Conservation (phyloP, 2,113 vertebrate genomes). For the Myocastor coypus region DNA sequence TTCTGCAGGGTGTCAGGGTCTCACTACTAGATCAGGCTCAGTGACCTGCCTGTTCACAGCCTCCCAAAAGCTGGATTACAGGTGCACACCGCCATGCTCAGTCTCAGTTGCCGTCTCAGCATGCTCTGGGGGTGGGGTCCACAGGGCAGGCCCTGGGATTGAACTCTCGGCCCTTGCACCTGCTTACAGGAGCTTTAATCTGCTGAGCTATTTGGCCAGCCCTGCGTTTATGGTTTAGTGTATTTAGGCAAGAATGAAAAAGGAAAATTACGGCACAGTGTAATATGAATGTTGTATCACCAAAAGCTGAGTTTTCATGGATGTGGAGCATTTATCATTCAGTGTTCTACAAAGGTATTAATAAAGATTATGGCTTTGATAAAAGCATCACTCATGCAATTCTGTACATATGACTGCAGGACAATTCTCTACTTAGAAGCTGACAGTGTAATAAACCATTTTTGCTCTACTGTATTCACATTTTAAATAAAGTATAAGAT, state of each 20-base stretch:
- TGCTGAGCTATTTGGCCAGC: too few species aligned
- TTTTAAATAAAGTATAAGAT: constrained; percentile 26
- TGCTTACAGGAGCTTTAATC: too few species aligned
- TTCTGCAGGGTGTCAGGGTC: too few species aligned
- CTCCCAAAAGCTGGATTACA: too few species aligned
- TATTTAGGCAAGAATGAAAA: background rate
- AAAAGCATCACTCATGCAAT: background rate
- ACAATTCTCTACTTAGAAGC: constrained; percentile 23
- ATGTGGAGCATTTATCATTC: background rate
- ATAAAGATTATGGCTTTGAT: background rate
- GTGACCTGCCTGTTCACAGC: too few species aligned
- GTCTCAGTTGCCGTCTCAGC: too few species aligned
- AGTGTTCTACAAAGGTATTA: background rate
- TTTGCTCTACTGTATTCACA: background rate
- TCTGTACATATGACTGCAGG: background rate
- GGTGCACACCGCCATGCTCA: too few species aligned
- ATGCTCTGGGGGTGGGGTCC: too few species aligned
- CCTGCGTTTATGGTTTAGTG: background rate
- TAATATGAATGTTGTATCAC: background rate
- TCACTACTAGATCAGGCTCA: too few species aligned
- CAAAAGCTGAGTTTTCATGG: background rate
- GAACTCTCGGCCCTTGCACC: too few species aligned
- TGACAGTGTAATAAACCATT: background rate
- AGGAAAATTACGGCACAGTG: background rate
- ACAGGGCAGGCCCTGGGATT: too few species aligned